A percentile compares a stretch with the other conserved stretches of the same genome.
These are phyloP conservation scores for Ochlodes sylvanus DNA, from an alignment of 2,888 invertebrate genomes.

Conservation along the genomic window DNA sequence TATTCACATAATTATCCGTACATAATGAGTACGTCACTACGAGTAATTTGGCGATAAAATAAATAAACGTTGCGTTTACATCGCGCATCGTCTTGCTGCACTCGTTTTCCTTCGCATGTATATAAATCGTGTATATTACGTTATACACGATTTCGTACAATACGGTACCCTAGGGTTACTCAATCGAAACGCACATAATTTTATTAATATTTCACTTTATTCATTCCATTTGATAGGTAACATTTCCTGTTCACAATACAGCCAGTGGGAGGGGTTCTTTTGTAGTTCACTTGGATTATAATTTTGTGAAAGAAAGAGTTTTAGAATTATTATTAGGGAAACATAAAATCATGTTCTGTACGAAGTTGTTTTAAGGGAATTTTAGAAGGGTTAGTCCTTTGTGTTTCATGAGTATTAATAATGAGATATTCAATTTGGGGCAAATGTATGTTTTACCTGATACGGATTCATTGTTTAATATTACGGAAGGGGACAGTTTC, in stretches of 20 bases:
- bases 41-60: not conserved
- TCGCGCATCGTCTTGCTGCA: not conserved
- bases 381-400: slow-evolving; percentile 8
- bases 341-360: slow-evolving; percentile 10
- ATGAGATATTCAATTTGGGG: not conserved
- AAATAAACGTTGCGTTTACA: slow-evolving; percentile 4
- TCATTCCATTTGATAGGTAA: slow-evolving; percentile 22
- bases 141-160: slow-evolving; percentile 1
- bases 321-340: slow-evolving; percentile 18
- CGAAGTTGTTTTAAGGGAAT: slow-evolving; percentile 5
- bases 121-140: too few species aligned
- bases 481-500: not conserved
- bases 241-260: slow-evolving; percentile 14
- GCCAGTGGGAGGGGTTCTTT: slow-evolving; percentile 1
- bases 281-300: slow-evolving; percentile 21
- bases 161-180: slow-evolving; percentile 5
- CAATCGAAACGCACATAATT: slow-evolving; percentile 24
- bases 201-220: slow-evolving; percentile 28
- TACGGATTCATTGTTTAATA: not conserved
- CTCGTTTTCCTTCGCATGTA: not conserved
- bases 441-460: not conserved
- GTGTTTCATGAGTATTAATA: slow-evolving; percentile 7
- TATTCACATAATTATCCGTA: not conserved
- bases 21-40: too few species aligned
- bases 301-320: slow-evolving; percentile 28